phyloP scores from a whole-genome alignment of 2,113 vertebrate genomes.

The Phylloscopus trochilus region DNA sequence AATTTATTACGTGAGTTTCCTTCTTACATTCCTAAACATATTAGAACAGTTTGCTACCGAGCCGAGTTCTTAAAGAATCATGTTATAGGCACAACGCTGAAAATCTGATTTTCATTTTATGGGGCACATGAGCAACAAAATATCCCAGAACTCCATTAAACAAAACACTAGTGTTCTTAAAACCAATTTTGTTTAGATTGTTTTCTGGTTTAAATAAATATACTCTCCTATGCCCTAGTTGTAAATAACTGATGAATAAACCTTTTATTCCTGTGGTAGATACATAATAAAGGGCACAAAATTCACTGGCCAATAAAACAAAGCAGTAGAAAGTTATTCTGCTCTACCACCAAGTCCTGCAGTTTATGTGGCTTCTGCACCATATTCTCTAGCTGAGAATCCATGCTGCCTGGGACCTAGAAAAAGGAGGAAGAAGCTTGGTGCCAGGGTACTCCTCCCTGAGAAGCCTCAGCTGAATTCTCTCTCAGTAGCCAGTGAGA shows the following conservation, averaged over 20 bases:
- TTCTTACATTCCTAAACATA: background rate
- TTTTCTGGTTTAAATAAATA: slow-evolving; percentile 33
- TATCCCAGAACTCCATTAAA: slow-evolving; percentile 17
- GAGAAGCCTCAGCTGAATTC: background rate
- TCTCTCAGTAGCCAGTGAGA: background rate
- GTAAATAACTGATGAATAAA: slow-evolving; percentile 25
- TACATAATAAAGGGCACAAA: background rate
- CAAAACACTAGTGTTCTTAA: background rate
- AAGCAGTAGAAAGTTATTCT: background rate
- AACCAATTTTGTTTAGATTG: slow-evolving; percentile 18
- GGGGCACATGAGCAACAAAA: background rate
- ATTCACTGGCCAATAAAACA: background rate
- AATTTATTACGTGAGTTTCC: background rate
- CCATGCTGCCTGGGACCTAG: background rate
- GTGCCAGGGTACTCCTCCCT: background rate
- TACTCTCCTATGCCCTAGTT: background rate
- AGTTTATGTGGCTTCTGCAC: background rate
- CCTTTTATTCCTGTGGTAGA: background rate
- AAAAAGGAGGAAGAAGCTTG: background rate
- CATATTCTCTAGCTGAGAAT: background rate
- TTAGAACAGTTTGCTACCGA: background rate
- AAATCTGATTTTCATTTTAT: slow-evolving; percentile 30
- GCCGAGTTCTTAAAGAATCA: background rate
- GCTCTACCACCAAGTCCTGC: background rate
- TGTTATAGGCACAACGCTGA: background rate